Evolutionary conservation across 1,140 invertebrate genomes (phyloP).

Genomic region (Zaprionus vittiger): DNA sequence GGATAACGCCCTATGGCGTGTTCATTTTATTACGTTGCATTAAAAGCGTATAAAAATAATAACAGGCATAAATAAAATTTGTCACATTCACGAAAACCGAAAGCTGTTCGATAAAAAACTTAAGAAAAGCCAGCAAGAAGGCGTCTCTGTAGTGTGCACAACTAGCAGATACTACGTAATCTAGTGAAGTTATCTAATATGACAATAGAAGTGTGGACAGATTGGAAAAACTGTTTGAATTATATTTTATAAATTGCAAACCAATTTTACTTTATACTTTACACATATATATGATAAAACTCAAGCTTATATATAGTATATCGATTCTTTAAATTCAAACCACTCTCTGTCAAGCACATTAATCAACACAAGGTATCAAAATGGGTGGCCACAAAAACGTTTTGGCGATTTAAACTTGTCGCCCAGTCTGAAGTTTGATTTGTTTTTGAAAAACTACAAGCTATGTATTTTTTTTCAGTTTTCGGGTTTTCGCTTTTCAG

Average conservation of each 20-base stretch:
- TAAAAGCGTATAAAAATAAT: slow-evolving; percentile 67
- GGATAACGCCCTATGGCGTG: slow-evolving; percentile 29
- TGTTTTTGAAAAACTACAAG: slow-evolving; percentile 34
- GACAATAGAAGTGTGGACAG: neutral
- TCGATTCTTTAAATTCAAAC: neutral
- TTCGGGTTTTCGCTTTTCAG: slow-evolving; percentile 19
- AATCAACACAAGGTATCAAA: slow-evolving; percentile 31
- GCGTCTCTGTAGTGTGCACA: neutral
- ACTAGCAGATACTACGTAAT: slow-evolving; percentile 1
- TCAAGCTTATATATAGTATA: no score
- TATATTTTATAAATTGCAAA: no score
- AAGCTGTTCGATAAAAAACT: slow-evolving; percentile 52
- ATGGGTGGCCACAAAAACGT: slow-evolving; percentile 70
- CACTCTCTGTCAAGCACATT: slow-evolving; percentile 1
- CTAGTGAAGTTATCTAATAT: neutral
- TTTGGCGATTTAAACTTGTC: slow-evolving; percentile 74
- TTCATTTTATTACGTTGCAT: slow-evolving; percentile 57
- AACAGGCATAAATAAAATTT: slow-evolving; percentile 62
- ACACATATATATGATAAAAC: no score
- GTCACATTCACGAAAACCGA: slow-evolving; percentile 50
- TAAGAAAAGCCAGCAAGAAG: slow-evolving; percentile 18
- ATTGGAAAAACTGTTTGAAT: no score
- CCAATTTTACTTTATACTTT: no score
- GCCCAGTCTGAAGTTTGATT: slow-evolving; percentile 57
- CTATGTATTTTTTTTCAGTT: slow-evolving; percentile 27